A percentile compares a stretch with the other conserved stretches of the same genome.
phyloP scores from a whole-genome alignment of 2,888 invertebrate genomes.

The Diaphora mendica region DNA sequence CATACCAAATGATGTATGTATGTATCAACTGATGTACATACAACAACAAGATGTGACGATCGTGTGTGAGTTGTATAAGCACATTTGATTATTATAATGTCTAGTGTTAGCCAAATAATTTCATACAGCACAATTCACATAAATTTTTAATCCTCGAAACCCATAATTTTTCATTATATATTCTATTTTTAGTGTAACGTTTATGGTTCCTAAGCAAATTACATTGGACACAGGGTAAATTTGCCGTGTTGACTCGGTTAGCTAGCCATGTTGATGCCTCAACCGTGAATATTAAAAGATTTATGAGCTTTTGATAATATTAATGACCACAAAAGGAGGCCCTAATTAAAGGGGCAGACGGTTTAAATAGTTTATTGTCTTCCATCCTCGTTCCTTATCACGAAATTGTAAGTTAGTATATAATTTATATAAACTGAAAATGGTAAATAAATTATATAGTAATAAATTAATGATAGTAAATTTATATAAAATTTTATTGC shows the following conservation, averaged over 20 bases:
- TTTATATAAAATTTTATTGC: background rate
- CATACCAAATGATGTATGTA: too few species aligned
- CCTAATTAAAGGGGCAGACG: slow-evolving; percentile 30
- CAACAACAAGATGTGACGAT: too few species aligned
- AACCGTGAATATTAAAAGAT: slow-evolving; percentile 45
- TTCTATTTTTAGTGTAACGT: slow-evolving; percentile 12
- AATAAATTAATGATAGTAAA: too few species aligned
- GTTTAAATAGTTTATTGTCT: slow-evolving; percentile 32
- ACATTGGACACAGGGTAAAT: slow-evolving; percentile 23
- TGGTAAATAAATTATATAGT: too few species aligned
- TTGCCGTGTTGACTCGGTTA: slow-evolving; percentile 33
- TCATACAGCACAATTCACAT: slow-evolving; percentile 14
- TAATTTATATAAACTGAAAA: background rate
- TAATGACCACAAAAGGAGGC: slow-evolving; percentile 40
- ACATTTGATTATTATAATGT: background rate
- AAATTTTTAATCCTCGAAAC: background rate
- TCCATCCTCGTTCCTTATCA: slow-evolving; percentile 15
- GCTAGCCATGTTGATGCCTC: slow-evolving; percentile 27
- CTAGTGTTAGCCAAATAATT: background rate
- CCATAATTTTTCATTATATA: background rate
- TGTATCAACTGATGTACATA: too few species aligned
- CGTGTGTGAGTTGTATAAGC: too few species aligned
- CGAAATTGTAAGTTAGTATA: slow-evolving; percentile 6
- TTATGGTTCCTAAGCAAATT: slow-evolving; percentile 25
- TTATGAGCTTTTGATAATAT: slow-evolving; percentile 49